Evolutionary conservation across 64 coral and sea anemone species (phyloP), one percentile per base, ranked within the genome.

Genomic region (Acropora yongei): DNA sequence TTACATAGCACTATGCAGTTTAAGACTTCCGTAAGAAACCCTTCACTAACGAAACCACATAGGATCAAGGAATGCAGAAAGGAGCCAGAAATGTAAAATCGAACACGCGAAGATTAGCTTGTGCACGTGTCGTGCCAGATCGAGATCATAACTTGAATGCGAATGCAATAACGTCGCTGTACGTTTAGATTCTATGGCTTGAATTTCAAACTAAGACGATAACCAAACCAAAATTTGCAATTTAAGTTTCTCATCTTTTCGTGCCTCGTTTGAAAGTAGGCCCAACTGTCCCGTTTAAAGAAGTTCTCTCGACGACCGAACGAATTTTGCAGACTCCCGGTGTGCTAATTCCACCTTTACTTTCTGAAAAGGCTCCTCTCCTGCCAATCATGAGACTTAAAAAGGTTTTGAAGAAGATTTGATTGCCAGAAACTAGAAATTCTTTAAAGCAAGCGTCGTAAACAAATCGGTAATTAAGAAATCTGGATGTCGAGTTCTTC

Each of bases 101-200:
- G 79, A 81, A 80, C 78, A 47, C 53, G 30, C 30, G 7, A 81
- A 40, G 19, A 50, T 41, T 40, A 44, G 12, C 79, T 18, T 9
- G 43, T 67, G 44, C 82, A 85, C 82, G 82, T 85, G 82, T 72
- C 43, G 2, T 41, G 12, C 40, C 13, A 60, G 20, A 60, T 46
- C 2, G 63, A 85, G 68, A 18, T 18, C 1, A 20, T 43, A 12
- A 66, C 80, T 41, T 8, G 5, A 5, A 45, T 72, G 45, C 72
- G 69, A 30, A 66, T 85, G 82, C 46, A 85, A 69, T 45, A 85
- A 57, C 63, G 19, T 14, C 11, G 19, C 30, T 40, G 13, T 17
- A 49, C 44, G 5, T 69, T 17, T 11, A 30, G 30, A 30, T 30
- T 8, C 19, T 8, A 49, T 45, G 47, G 6, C 13, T 17, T 85